phyloP scores from a whole-genome alignment of 2,888 invertebrate genomes.

The Gari tellinella region DNA sequence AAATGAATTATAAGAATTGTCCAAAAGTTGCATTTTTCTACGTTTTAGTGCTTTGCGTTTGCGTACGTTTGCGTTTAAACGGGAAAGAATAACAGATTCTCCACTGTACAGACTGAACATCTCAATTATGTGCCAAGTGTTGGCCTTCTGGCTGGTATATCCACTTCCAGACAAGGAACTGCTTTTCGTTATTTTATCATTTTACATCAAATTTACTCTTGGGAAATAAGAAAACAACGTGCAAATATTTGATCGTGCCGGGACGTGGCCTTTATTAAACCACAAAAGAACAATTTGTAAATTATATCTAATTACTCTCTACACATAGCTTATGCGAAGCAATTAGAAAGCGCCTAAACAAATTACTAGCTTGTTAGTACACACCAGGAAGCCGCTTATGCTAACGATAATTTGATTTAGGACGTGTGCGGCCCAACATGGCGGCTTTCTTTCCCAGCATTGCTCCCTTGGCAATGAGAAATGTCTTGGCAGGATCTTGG shows the following conservation, averaged over 20 bases:
- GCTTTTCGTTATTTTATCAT: constrained; percentile 38
- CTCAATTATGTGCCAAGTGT: no score
- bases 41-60: no score
- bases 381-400: constrained; percentile 52
- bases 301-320: constrained; percentile 59
- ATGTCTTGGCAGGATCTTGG: constrained; percentile 22
- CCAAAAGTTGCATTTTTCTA: no score
- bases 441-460: constrained; percentile 17
- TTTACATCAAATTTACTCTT: constrained; percentile 41
- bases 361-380: constrained; percentile 58
- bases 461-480: constrained; percentile 13
- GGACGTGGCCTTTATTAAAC: constrained; percentile 45
- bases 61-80: no score
- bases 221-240: constrained; percentile 61
- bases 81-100: no score
- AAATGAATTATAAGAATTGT: no score
- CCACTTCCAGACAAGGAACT: no score
- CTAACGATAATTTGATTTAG: constrained; percentile 55
- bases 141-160: no score
- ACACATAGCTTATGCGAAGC: constrained; percentile 58
- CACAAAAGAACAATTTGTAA: constrained; percentile 66
- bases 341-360: constrained; percentile 53
- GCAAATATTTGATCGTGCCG: constrained; percentile 58
- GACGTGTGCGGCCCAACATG: constrained; percentile 44
- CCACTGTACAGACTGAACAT: no score